Evolutionary conservation across 2,113 vertebrate genomes (phyloP), one percentile per base, ranked within the genome.

Genomic region (Clarias magur): DNA sequence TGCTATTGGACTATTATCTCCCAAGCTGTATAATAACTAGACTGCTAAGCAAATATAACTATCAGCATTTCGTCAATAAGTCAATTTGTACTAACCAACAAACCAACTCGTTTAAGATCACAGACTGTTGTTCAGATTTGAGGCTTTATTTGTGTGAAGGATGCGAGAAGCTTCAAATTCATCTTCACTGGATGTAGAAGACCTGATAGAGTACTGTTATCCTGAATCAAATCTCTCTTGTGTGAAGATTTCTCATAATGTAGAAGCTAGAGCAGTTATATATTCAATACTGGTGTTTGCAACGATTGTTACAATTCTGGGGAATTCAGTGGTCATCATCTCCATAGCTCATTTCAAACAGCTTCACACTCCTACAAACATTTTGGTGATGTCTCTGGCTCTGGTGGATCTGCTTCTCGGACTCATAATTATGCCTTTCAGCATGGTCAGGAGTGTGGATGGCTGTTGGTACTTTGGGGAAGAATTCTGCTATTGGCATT

Each of bases 381-480:
- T 91, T 25, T 82, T 94, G 65, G 87, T 93, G 76, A 87, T 93
- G 78, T 94, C 93, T 86, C 85, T 94, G 84, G 93, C 92, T n/a
- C 42, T 93, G 16, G 88, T 85, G 0, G 93, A 94, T 23, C 85
- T 93, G n/a, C 88, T 93, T 34, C 63, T 93, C 13, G 92, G 92
- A 17, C 5, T 89, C 25, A 38, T 80, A 42, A 88, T 93, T 15
- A 92, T 94, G 93, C 93, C 93, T 0, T 92, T 93, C 63, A 93
- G 92, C 53, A 83, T 90, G 34, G 67, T 90, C 23, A 85, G 88
- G 2, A 88, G 90, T n/a, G 72, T 92, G 7, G 63, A 90, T 62
- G 89, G 91, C 21, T 94, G 93, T 89, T 94, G 93, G 93, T 93
- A 91, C 82, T 93, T 88, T 70, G 91, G 93, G 1, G 85, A 93